Percentiles rank a stretch among this genome's conserved stretches.
Evolutionary conservation across 2,888 invertebrate species (phyloP).

Genomic region (Penaeus monodon): DNA sequence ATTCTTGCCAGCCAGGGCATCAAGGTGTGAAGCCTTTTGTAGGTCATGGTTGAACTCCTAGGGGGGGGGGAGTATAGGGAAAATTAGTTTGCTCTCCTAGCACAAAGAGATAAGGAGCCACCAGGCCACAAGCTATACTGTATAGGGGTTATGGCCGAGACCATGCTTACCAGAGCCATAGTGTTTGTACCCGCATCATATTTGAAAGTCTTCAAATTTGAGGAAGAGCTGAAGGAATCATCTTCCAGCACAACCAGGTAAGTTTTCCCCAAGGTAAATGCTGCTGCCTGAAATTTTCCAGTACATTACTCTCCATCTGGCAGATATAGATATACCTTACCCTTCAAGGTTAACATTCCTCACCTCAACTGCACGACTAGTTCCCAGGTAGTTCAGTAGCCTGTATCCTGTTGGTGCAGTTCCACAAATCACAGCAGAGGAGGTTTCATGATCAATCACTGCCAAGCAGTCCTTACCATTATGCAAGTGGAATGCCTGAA

Average conservation of each 20-base stretch:
- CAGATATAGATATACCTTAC: rapidly evolving
- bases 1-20: too few relatives aligned
- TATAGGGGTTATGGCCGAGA: not conserved
- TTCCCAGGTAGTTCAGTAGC: conserved; percentile 9
- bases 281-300: not conserved
- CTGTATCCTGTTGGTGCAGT: conserved; percentile 1
- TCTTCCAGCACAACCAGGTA: not conserved
- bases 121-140: not conserved
- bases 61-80: too few relatives aligned
- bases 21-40: too few relatives aligned
- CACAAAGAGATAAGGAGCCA: not conserved
- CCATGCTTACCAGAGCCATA: not conserved
- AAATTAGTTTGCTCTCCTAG: not conserved
- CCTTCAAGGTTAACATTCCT: not conserved
- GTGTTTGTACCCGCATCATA: not conserved
- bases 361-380: conserved; percentile 25
- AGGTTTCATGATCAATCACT: conserved; percentile 10
- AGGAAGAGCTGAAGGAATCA: not conserved
- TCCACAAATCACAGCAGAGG: conserved; percentile 15
- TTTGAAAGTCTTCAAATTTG: not conserved
- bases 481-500: conserved; percentile 14
- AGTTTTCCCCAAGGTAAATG: not conserved
- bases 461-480: conserved; percentile 20
- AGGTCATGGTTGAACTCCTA: too few relatives aligned
- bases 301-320: too few relatives aligned